Evolutionary conservation across 2,888 invertebrate genomes (phyloP).

Genomic region (Parapristionchus giblindavisi): DNA sequence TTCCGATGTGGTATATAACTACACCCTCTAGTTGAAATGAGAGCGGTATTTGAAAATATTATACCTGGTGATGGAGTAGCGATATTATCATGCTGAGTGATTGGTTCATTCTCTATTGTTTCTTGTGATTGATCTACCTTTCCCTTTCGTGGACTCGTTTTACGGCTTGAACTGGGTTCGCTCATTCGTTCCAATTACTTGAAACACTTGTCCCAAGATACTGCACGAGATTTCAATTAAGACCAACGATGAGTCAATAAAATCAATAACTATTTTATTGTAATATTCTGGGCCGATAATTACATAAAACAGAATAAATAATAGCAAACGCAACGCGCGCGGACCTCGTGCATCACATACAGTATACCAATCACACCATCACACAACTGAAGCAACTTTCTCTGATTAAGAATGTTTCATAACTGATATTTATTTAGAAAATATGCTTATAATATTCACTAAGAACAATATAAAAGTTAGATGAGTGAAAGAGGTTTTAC

Average conservation of each 20-base stretch:
- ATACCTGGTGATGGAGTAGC: conserved; percentile 10
- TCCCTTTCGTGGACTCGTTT: conserved; percentile 1
- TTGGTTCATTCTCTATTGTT: background rate
- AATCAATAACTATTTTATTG: conserved; percentile 5
- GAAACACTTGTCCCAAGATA: background rate
- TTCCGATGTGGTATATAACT: background rate
- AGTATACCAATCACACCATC: background rate
- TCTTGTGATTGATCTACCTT: background rate
- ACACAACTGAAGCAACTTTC: background rate
- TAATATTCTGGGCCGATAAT: background rate
- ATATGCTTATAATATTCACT: too few species aligned
- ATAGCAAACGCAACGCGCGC: background rate
- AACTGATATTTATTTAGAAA: too few species aligned
- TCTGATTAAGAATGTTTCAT: too few species aligned
- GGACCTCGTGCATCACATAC: background rate
- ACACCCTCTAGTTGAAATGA: background rate
- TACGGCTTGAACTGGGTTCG: background rate
- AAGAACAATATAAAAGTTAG: too few species aligned
- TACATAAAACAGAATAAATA: background rate
- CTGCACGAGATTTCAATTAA: background rate
- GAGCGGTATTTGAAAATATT: conserved; percentile 11
- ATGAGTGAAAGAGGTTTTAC: too few species aligned
- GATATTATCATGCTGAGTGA: background rate
- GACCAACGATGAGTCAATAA: background rate
- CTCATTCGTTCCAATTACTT: conserved; percentile 1